Evolutionary conservation across 2,113 vertebrate genomes (phyloP), one percentile per base, ranked within the genome.

Genomic region (Mormoops blainvillei): DNA sequence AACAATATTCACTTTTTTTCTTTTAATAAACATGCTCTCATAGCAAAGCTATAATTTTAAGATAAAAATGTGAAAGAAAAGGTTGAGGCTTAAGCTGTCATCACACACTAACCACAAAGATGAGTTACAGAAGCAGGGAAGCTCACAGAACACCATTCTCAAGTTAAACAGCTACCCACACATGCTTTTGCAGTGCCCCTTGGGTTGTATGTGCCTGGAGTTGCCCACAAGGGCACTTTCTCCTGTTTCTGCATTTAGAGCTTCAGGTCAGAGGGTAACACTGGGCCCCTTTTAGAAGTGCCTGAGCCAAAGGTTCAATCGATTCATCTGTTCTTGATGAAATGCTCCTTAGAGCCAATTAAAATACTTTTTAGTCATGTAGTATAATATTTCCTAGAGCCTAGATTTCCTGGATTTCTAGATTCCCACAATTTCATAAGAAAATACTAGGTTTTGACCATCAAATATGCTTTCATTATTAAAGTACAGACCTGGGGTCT

Each of bases 51-150:
- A 48, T 52, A 68, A 58, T 76, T 96, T 78, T 26, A 61, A 15
- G 70, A 87, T 81, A 74, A 67, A 95, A 87, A 95, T 19, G 56
- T 93, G 67, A 89, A 89, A 78, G 31, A 65, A 33, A 90, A 41
- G 43, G 15, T n/a, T 38, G 67, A 86, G 11, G 4, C 20, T 67
- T 90, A 87, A 94, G 5, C 56, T 74, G 48, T 65, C 85, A 61
- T 68, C 58, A 73, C 38, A 58, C 14, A 80, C 70, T 87, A 36
- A 61, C 41, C n/a, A 50, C 38, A 67, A 65, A 58, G 26, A 89
- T 85, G 81, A 78, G 43, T 24, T 58, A 54, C 6, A 82, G n/a
- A 36, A 18, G n/a, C 20, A 12, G 18, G 15, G 24, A 31, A 54
- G 43, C 31, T 45, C 9, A 36, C 8, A 70, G 81, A 88, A 87